Percentiles rank a stretch among this genome's conserved stretches.
phyloP scores from a whole-genome alignment of 1,140 invertebrate species.

The Manduca sexta region DNA sequence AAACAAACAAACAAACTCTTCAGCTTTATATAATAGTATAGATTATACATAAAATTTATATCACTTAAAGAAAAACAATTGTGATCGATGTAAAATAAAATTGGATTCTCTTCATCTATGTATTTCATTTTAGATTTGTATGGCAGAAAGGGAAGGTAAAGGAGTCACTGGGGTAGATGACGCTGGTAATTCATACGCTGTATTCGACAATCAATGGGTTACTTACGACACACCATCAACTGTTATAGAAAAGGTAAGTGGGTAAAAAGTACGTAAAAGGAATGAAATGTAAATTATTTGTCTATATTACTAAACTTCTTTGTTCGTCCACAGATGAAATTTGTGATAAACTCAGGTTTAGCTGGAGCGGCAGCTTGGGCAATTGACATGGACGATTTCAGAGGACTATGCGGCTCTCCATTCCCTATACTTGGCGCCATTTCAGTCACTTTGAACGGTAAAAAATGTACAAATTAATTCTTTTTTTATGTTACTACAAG shows the following conservation, averaged over 20 bases:
- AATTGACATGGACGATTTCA: slow-evolving; percentile 80
- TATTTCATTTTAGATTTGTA: slow-evolving; percentile 76
- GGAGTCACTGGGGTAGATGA: slow-evolving; percentile 78
- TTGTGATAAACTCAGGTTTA: slow-evolving; percentile 75
- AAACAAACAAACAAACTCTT: too few species aligned
- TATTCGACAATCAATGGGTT: slow-evolving; percentile 87
- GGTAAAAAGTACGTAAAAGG: too few species aligned
- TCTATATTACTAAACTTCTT: too few species aligned
- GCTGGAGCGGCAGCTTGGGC: slow-evolving; percentile 81
- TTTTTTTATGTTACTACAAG: neutral
- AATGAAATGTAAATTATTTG: too few species aligned
- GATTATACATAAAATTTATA: neutral
- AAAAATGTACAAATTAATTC: slow-evolving; percentile 6
- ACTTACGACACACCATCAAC: slow-evolving; percentile 84
- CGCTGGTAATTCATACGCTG: slow-evolving; percentile 81
- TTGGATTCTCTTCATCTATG: neutral
- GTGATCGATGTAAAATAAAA: neutral
- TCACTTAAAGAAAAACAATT: neutral
- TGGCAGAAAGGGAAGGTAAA: slow-evolving; percentile 75
- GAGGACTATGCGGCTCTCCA: slow-evolving; percentile 78
- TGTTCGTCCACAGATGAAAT: slow-evolving; percentile 72
- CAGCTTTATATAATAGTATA: too few species aligned
- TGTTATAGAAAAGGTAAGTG: slow-evolving; percentile 80
- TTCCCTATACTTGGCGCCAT: slow-evolving; percentile 78
- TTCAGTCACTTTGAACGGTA: slow-evolving; percentile 74